Evolutionary conservation across 1,140 invertebrate genomes (phyloP), one percentile per base, ranked within the genome.

Genomic region (Phthorimaea operculella): DNA sequence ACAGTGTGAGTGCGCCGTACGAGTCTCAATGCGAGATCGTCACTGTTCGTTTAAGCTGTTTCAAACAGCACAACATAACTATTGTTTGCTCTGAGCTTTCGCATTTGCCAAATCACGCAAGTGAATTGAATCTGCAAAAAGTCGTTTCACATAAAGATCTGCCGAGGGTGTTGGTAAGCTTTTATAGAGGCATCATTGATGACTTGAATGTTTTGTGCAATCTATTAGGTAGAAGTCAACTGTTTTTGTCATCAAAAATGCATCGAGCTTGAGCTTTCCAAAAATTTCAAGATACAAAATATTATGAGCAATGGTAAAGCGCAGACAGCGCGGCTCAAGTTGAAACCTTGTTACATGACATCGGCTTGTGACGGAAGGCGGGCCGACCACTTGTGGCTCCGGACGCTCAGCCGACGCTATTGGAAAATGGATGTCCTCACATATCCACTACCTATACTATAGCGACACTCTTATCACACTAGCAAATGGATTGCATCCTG

Each of bases 311-410:
- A n/a, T 28, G 21, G 6, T 4, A 28, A 28, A 28, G 6, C 6
- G 21, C 21, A 28, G 21, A 28, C 21, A 28, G 21, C 21, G 21
- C 21, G 21, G 21, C 21, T 28, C 21, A 28, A 28, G 21, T 28
- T 28, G 21, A 6, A 28, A 28, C 21, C 21, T 28, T 28, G 21
- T 39, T 39, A 39, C 36, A 9, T 16, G 44, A 47, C 44, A 14
- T 47, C 4, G 48, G 62, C 53, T 55, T 66, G 58, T 61, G 62
- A 62, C 52, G 47, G 63, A 68, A 75, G 66, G 71, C 68, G 70
- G 66, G 65, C 55, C 76, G 70, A 81, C 79, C 78, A 83, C 79
- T 83, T 83, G 79, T 83, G 75, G 79, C 76, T 72, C 65, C 63
- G 62, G 59, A 65, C 45, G 57, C 61, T 59, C 57, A 61, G 55